Percentiles rank a stretch among this genome's conserved stretches.
Conservation (phyloP, 2,888 invertebrate species). For the Entomobrya multifasciata region DNA sequence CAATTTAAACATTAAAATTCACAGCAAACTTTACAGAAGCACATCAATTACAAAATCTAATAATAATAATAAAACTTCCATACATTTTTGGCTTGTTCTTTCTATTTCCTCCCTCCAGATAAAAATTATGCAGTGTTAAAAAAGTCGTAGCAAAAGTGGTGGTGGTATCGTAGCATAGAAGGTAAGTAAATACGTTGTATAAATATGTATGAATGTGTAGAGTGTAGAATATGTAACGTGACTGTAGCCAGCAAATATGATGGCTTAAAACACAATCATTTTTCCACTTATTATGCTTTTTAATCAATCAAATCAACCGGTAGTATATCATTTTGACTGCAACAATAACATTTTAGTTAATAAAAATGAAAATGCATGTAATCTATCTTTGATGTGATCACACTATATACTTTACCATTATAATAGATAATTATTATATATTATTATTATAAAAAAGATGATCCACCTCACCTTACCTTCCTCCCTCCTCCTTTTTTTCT, state of each 20-base stretch:
- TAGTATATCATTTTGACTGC: constrained; percentile 74
- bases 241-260: no score
- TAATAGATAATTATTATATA: background rate
- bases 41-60: constrained; percentile 43
- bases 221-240: constrained; percentile 1
- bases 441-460: constrained; percentile 49
- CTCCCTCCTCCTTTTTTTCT: constrained; percentile 39
- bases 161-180: background rate
- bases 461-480: constrained; percentile 66
- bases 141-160: background rate
- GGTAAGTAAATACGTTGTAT: background rate
- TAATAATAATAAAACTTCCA: constrained; percentile 45
- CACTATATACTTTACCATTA: constrained; percentile 23
- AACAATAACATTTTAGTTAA: constrained; percentile 68
- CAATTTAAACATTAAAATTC: constrained; percentile 16
- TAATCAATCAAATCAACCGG: constrained; percentile 73
- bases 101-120: constrained; percentile 48
- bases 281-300: constrained; percentile 66
- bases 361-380: constrained; percentile 66
- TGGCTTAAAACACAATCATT: constrained; percentile 63
- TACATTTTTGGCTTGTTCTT: constrained; percentile 65
- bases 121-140: background rate
- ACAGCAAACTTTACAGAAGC: constrained; percentile 21
- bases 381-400: constrained; percentile 69
- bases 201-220: background rate